Evolutionary conservation across 2,888 invertebrate genomes (phyloP).

Genomic region (Lithophane leautieri): DNA sequence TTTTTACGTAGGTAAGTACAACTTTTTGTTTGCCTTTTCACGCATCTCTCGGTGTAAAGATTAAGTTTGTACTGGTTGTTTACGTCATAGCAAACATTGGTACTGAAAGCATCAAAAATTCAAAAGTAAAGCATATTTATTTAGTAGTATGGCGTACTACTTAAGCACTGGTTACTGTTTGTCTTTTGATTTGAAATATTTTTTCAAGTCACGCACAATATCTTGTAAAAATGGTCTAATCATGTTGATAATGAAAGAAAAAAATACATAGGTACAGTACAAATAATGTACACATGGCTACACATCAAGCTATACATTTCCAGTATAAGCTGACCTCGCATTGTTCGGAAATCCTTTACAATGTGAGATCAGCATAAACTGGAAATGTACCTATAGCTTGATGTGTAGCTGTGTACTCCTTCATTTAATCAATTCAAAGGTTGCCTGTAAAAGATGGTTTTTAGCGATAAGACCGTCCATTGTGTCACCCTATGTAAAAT

Average conservation of each 20-base stretch:
- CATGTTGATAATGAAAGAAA: not conserved
- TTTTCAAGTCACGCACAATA: not conserved
- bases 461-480: too few relatives aligned
- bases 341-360: too few relatives aligned
- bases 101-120: slow-evolving; percentile 24
- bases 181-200: not conserved
- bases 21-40: slow-evolving; percentile 46
- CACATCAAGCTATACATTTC: too few relatives aligned
- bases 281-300: too few relatives aligned
- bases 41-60: slow-evolving; percentile 37
- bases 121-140: slow-evolving; percentile 27
- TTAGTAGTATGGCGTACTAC: too few relatives aligned
- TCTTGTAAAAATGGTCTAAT: slow-evolving; percentile 12
- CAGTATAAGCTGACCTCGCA: too few relatives aligned
- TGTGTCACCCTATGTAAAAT: too few relatives aligned
- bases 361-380: too few relatives aligned
- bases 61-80: slow-evolving; percentile 18
- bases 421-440: not conserved
- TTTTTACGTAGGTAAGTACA: slow-evolving; percentile 10
- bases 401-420: too few relatives aligned
- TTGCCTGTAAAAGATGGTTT: not conserved
- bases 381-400: too few relatives aligned
- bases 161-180: too few relatives aligned
- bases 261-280: too few relatives aligned
- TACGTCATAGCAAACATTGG: slow-evolving; percentile 22